Evolutionary conservation across 2,888 invertebrate genomes (phyloP).

Genomic region (Agrilus biguttatus): DNA sequence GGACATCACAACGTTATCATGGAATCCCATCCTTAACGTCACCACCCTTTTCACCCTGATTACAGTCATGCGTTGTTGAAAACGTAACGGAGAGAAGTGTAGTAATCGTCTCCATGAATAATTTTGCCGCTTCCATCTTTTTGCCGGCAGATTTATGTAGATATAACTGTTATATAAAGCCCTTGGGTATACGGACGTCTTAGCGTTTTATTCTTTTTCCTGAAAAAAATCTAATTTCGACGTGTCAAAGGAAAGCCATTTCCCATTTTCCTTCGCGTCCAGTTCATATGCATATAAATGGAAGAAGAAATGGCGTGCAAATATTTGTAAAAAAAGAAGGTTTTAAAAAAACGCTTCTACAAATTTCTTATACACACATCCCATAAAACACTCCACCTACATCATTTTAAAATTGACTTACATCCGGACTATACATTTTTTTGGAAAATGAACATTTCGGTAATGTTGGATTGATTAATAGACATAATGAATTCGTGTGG

Average conservation of each 20-base stretch:
- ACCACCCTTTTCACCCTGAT: too few relatives aligned
- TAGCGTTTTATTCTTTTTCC: slow-evolving; percentile 28
- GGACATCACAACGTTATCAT: background rate
- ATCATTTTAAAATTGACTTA: too few relatives aligned
- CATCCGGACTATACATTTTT: too few relatives aligned
- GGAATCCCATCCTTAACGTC: background rate
- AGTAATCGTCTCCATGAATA: slow-evolving; percentile 1
- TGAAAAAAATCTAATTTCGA: slow-evolving; percentile 35
- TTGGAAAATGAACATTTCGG: too few relatives aligned
- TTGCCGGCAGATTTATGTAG: slow-evolving; percentile 23
- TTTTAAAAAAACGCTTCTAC: too few relatives aligned
- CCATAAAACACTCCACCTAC: too few relatives aligned
- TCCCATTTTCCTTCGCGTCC: slow-evolving; percentile 29
- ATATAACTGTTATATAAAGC: slow-evolving; percentile 24
- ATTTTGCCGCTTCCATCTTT: slow-evolving; percentile 17
- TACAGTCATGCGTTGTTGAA: background rate
- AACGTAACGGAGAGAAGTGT: background rate
- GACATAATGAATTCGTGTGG: too few relatives aligned
- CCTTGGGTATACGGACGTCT: slow-evolving; percentile 26
- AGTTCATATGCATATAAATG: slow-evolving; percentile 16
- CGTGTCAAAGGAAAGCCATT: slow-evolving; percentile 37
- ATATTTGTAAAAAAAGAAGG: too few relatives aligned
- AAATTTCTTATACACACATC: too few relatives aligned
- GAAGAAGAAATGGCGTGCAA: background rate
- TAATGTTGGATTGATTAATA: too few relatives aligned